Evolutionary conservation across 1,140 invertebrate genomes (phyloP).

Genomic region (Solenopsis invicta): DNA sequence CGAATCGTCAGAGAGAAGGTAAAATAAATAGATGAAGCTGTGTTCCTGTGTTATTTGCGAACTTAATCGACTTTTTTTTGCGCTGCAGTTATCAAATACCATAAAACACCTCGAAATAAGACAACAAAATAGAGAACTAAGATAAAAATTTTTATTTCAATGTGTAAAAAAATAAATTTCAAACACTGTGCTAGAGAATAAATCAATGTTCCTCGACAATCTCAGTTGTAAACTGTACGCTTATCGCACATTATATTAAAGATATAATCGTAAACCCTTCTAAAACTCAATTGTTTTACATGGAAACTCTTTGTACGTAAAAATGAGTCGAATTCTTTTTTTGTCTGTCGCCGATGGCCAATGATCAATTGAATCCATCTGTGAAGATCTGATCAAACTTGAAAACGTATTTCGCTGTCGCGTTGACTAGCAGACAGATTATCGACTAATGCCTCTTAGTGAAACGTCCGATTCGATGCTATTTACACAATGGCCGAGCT

Average conservation of each 20-base stretch:
- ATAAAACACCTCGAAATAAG: background rate
- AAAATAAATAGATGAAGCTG: slow-evolving; percentile 30
- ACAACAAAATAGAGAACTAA: background rate
- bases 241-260: slow-evolving; percentile 28
- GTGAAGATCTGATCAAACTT: background rate
- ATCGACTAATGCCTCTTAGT: slow-evolving; percentile 12
- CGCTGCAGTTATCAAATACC: background rate
- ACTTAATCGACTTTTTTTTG: slow-evolving; percentile 18
- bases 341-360: background rate
- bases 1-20: background rate
- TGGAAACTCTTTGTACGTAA: background rate
- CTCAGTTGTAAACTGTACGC: background rate
- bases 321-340: background rate
- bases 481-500: slow-evolving; percentile 40
- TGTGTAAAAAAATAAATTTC: background rate
- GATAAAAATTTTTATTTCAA: slow-evolving; percentile 19
- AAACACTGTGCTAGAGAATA: background rate
- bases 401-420: background rate
- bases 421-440: slow-evolving; percentile 6
- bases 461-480: slow-evolving; percentile 39
- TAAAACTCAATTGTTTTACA: slow-evolving; percentile 4
- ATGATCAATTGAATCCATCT: background rate
- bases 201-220: background rate
- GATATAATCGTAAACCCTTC: background rate
- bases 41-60: background rate